Base-by-base conservation (phyloP, 2,797 vertebrate species). In the Pseudomugil tenellus region DNA sequence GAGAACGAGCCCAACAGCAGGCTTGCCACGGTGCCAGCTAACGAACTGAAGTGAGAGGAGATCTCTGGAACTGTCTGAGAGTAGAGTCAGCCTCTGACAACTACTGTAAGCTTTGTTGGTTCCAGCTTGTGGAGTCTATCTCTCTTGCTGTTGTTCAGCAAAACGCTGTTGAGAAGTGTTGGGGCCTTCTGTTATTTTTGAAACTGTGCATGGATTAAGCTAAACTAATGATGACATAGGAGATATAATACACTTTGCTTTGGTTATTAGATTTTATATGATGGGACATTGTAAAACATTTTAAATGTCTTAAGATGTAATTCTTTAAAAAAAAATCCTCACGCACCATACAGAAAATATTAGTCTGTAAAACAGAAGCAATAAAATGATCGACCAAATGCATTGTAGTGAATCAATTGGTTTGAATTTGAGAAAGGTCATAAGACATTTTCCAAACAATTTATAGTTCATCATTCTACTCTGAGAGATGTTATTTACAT, bases 61-160 rank as follows among this genome's bases (percentile, higher is more conserved):
- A 77, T 71, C 66, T 74, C 68, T 68, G 74, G 67, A 87, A 65
- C 70, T 83, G 85, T 83, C 81, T 46, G 63, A 70, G 76, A 67
- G 64, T 65, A 23, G 67, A 84, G 84, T 77, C 83, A 81, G 73
- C 28, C 67, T 58, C 77, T 86, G 83, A 74, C 82, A 87, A 74
- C 66, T 67, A 76, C 64, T 77, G 71, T 67, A 76, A 26, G 77
- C 83, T 78, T 58, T 77, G 67, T 83, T 70, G 67, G n/a, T 73
- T 70, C 49, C 62, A 29, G 59, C 16, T 34, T 63, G 66, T 28
- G 46, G 54, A 76, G 72, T 46, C 34, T 70, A 25, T 70, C 62
- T 71, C 58, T 73, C 14, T 63, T 26, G 37, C 28, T n/a, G 37
- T 43, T 53, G 51, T 74, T 61, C 39, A 6, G 12, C 39, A 34